Conservation (phyloP, 2,113 vertebrate species). For the Chiloscyllium plagiosum region DNA sequence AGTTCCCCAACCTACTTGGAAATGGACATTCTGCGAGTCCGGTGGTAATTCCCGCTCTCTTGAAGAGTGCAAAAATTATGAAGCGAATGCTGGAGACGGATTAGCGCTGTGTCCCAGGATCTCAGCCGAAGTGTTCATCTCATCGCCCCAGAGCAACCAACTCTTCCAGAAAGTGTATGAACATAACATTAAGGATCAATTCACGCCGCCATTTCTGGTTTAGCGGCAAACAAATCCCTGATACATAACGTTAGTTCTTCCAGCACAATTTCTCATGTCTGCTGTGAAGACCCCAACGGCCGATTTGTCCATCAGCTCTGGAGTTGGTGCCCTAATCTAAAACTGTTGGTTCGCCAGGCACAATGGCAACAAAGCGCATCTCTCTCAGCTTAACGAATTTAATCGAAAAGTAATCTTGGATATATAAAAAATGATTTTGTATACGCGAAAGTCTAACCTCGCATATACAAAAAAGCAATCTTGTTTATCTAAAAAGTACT, state of each 20-base stretch:
- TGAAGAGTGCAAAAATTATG: not conserved
- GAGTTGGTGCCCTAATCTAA: not conserved
- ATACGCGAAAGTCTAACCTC: too few species aligned
- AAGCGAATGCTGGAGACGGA: not conserved
- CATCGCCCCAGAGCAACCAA: not conserved
- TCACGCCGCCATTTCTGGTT: not conserved
- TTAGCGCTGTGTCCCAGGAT: not conserved
- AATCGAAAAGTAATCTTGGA: not conserved
- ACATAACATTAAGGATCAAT: not conserved
- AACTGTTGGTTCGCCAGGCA: not conserved
- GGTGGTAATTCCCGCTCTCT: not conserved
- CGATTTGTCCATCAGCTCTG: not conserved
- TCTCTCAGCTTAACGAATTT: not conserved
- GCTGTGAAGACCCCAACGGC: not conserved
- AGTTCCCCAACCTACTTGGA: not conserved
- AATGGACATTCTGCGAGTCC: not conserved
- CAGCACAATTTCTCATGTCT: not conserved
- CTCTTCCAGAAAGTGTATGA: not conserved
- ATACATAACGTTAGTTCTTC: not conserved
- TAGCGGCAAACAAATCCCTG: not conserved
- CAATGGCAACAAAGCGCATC: not conserved
- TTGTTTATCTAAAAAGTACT: too few species aligned
- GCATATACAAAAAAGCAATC: too few species aligned
- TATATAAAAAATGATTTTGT: too few species aligned
- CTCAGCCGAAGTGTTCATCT: not conserved